Percentiles rank a stretch among this genome's conserved stretches.
These are phyloP conservation scores for Sitobion miscanthi DNA, from an alignment of 1,140 invertebrate genomes.

Conservation along the genomic window DNA sequence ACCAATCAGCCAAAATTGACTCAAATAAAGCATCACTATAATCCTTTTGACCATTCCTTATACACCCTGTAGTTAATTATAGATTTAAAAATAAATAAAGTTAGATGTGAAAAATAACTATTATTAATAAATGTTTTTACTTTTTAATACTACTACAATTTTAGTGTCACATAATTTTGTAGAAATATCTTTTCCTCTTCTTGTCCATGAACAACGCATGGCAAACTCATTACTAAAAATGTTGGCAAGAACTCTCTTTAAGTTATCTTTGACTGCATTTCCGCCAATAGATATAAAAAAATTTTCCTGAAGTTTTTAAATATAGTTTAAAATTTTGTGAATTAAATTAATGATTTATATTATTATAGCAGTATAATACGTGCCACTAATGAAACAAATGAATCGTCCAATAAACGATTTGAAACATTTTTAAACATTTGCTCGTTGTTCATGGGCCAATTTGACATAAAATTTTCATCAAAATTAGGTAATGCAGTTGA, in stretches of 20 bases:
- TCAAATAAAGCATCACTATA: slow-evolving; percentile 21
- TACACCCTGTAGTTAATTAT: background rate
- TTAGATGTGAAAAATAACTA: slow-evolving; percentile 3
- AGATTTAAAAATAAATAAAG: background rate
- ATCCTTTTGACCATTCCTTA: background rate
- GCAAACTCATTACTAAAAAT: background rate
- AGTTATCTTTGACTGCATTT: background rate
- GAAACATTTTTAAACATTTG: background rate
- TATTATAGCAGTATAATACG: background rate
- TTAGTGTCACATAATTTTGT: slow-evolving; percentile 15
- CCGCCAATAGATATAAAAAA: slow-evolving; percentile 19
- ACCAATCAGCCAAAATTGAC: background rate
- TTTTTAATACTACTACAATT: slow-evolving; percentile 16
- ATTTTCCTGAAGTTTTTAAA: background rate
- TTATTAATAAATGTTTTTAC: background rate
- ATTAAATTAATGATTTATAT: background rate
- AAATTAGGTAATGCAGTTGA: background rate
- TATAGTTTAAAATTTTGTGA: background rate
- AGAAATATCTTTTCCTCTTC: slow-evolving; percentile 9
- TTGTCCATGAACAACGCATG: background rate
- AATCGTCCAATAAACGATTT: background rate
- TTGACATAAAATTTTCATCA: background rate
- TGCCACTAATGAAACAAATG: background rate
- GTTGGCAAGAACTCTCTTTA: background rate
- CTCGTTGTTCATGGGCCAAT: background rate